Conservation (phyloP, 1,140 invertebrate species). For the Pseudomyrmex sp. region DNA sequence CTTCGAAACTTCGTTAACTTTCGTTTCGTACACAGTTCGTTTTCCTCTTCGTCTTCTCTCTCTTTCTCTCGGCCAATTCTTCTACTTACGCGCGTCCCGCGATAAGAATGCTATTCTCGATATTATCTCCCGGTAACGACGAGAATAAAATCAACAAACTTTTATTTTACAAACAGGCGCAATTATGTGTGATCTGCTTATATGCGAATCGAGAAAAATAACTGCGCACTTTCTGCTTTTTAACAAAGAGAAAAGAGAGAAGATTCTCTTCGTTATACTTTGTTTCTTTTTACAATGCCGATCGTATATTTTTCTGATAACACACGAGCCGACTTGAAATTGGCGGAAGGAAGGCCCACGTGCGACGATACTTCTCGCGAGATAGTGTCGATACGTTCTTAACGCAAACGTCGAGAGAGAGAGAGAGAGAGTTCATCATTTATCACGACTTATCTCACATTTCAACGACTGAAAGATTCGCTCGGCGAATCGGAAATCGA, state of each 20-base stretch:
- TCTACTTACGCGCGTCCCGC: no score
- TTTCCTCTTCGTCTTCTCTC: background rate
- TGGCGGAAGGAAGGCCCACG: background rate
- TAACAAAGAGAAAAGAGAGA: no score
- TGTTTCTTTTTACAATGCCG: background rate
- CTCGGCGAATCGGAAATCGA: slow-evolving; percentile 24
- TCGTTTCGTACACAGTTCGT: background rate
- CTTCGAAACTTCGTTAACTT: slow-evolving; percentile 1
- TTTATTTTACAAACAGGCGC: background rate
- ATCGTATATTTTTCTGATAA: slow-evolving; percentile 8
- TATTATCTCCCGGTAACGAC: background rate
- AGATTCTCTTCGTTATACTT: background rate
- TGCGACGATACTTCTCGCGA: slow-evolving; percentile 12
- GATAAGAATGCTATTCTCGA: slow-evolving; percentile 1
- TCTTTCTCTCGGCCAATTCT: no score
- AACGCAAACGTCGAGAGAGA: slow-evolving; percentile 11
- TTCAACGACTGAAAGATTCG: slow-evolving; percentile 29
- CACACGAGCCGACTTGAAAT: background rate
- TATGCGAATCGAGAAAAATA: no score
- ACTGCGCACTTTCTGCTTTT: no score
- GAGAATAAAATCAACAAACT: background rate
- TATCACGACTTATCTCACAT: slow-evolving; percentile 27
- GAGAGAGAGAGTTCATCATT: slow-evolving; percentile 14
- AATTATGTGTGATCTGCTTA: no score
- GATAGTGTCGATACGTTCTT: slow-evolving; percentile 27